phyloP scores from a whole-genome alignment of 2,797 vertebrate species.

The Phrynocephalus forsythii region DNA sequence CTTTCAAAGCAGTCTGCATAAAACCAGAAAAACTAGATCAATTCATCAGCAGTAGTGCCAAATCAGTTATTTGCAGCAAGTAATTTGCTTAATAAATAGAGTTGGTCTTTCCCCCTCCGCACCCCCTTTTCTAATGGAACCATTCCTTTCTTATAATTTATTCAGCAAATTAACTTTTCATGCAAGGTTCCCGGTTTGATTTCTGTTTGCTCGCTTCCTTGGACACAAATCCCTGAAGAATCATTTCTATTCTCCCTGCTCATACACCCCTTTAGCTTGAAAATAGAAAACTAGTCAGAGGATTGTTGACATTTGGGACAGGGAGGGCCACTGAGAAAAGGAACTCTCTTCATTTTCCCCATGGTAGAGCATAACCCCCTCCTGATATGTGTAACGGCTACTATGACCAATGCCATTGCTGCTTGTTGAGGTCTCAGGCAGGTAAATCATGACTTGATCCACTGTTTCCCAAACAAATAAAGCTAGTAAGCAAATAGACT shows the following conservation, averaged over 20 bases:
- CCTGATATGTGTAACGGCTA: too few species aligned
- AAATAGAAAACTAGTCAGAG: neutral
- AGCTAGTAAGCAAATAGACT: too few species aligned
- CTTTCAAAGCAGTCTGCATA: slow-evolving; percentile 14
- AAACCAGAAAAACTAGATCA: neutral
- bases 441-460: too few species aligned
- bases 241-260: neutral
- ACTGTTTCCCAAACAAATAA: too few species aligned
- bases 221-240: slow-evolving; percentile 17
- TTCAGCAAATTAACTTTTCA: slow-evolving; percentile 34
- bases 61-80: slow-evolving; percentile 39
- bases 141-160: slow-evolving; percentile 43
- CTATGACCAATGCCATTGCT: too few species aligned
- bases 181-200: slow-evolving; percentile 30
- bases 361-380: too few species aligned
- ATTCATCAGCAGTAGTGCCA: slow-evolving; percentile 27
- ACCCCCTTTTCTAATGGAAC: slow-evolving; percentile 24
- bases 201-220: slow-evolving; percentile 17
- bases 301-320: too few species aligned
- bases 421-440: too few species aligned
- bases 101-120: slow-evolving; percentile 6
- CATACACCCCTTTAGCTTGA: neutral
- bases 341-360: too few species aligned
- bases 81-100: slow-evolving; percentile 51
- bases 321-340: too few species aligned